Evolutionary conservation across 2,888 invertebrate species (phyloP).

Genomic region (Pachycephus smyrnensis): DNA sequence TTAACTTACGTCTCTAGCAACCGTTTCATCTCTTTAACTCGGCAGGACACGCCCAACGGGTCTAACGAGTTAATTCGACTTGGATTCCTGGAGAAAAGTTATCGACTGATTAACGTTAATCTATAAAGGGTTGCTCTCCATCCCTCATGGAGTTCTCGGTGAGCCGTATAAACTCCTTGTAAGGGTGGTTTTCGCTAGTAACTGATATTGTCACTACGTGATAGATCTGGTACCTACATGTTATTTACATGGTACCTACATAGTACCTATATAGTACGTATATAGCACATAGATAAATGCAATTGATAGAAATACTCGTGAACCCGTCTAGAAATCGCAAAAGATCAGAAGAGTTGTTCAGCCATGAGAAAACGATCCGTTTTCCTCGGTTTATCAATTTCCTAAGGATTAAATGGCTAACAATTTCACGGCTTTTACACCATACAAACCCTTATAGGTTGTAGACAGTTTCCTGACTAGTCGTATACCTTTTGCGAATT

Average conservation of each 20-base stretch:
- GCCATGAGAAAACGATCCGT: background rate
- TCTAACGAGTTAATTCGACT: background rate
- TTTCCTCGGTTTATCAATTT: background rate
- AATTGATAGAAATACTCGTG: background rate
- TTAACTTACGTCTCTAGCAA: background rate
- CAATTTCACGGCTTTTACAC: background rate
- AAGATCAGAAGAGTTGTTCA: background rate
- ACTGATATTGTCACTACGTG: background rate
- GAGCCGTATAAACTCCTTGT: background rate
- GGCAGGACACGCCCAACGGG: background rate
- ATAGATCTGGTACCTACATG: background rate
- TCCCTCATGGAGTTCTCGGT: background rate
- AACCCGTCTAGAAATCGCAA: background rate
- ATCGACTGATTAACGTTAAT: background rate
- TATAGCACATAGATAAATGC: background rate
- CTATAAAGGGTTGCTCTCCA: background rate
- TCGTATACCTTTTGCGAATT: background rate
- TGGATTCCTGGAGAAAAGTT: background rate
- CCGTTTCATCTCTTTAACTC: background rate
- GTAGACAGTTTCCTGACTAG: background rate
- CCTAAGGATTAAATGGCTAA: background rate
- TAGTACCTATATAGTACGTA: background rate
- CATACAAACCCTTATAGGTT: background rate
- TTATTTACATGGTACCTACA: background rate
- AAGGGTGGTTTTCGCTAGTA: background rate